Base-by-base conservation (phyloP, 2,113 vertebrate species). In the Irena cyanogastra region DNA sequence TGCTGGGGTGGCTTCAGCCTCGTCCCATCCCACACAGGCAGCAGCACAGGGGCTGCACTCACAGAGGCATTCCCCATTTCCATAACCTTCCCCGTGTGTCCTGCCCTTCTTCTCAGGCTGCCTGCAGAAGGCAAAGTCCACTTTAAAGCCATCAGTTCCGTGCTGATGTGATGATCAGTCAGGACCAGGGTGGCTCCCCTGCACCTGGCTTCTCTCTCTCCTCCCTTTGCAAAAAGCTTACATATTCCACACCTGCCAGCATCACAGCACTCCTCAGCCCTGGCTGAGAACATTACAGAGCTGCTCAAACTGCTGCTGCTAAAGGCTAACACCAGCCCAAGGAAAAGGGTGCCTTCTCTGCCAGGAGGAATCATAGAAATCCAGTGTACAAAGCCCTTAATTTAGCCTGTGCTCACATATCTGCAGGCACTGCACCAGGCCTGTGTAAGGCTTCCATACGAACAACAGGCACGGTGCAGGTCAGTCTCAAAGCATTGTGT, bases 231-330 rank as follows among this genome's bases (percentile, higher is more conserved):
- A 45, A 27, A 93, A 65, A 65, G 4, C 45, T 61, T 4, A 9
- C 72, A 28, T 0, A 0, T 78, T 87, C 56, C 53, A 20, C 11
- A 0, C 39, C 82, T 1, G 0, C 26, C 7, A 80, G 93, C 83
- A 72, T 52, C 83, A 45, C 41, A 14, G 0, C 4, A 0, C 33
- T 53, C 41, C 76, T 63, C 76, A 21, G 3, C 27, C 45, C 42
- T 28, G 15, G 0, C 28, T 49, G 33, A 75, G 74, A 59, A 68
- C 47, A 27, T 21, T 8, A 30, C 47, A 75, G n/a, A 85, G 86
- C 66, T 76, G 47, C 57, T 85, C 53, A 44, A 54, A 31, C 53
- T 2, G 6, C 75, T 4, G 7, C 75, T 70, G 54, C 3, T 30
- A 45, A 41, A 87, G 84, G 69, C 30, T 63, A 68, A 64, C 0